phyloP scores from a whole-genome alignment of 2,888 invertebrate species.

The Macroteleia sp. region DNA sequence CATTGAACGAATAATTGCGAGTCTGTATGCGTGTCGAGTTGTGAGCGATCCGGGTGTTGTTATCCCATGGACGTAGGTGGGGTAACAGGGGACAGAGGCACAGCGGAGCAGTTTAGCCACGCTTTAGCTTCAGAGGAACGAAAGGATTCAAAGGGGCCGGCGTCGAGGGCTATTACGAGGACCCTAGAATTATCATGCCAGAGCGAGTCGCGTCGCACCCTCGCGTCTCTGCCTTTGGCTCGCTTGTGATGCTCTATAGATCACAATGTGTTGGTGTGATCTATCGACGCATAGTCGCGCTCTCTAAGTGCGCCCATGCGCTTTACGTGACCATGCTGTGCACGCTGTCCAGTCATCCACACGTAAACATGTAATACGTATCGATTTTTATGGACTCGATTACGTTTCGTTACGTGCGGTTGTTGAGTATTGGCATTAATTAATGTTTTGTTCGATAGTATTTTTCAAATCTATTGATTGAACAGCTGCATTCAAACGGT shows the following conservation, averaged over 20 bases:
- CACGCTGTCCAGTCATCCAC: too few relatives aligned
- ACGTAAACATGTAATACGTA: constrained; percentile 16
- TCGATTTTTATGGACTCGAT: constrained; percentile 12
- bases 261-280: constrained; percentile 23
- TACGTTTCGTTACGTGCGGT: constrained; percentile 13
- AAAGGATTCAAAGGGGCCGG: constrained; percentile 62
- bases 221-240: too few relatives aligned
- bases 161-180: constrained; percentile 60
- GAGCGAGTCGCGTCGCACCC: constrained; percentile 44
- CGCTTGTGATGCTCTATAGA: too few relatives aligned
- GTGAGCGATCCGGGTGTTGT: too few relatives aligned
- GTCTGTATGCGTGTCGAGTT: too few relatives aligned
- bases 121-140: constrained; percentile 40
- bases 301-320: not conserved
- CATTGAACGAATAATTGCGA: too few relatives aligned
- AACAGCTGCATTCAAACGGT: not conserved
- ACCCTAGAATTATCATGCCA: constrained; percentile 65
- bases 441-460: not conserved
- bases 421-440: constrained; percentile 4
- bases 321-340: constrained; percentile 11
- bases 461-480: not conserved
- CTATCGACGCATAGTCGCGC: not conserved
- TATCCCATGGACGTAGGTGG: too few relatives aligned
- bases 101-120: too few relatives aligned
- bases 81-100: constrained; percentile 5